A percentile compares a stretch with the other conserved stretches of the same genome.
Conservation (phyloP, 1,140 invertebrate genomes). For the Metaphire vulgaris region DNA sequence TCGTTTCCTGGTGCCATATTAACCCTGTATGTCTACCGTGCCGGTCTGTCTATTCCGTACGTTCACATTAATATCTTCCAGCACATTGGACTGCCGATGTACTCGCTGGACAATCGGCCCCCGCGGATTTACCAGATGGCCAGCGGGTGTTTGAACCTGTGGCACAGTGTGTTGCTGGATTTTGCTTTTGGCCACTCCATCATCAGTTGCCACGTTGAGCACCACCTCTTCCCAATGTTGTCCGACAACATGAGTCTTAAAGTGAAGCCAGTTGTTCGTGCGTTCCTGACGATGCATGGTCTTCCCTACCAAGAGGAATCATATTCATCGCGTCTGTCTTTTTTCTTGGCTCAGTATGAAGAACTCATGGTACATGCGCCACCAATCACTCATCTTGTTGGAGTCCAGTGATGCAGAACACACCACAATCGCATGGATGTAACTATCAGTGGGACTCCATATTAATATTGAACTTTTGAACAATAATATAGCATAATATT, state of each 20-base stretch:
- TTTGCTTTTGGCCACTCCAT: constrained; percentile 43
- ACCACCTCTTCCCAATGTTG: constrained; percentile 46
- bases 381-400: constrained; percentile 48
- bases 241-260: constrained; percentile 49
- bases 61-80: constrained; percentile 51
- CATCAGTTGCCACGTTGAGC: constrained; percentile 47
- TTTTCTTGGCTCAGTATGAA: constrained; percentile 42
- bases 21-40: constrained; percentile 32
- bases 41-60: constrained; percentile 40
- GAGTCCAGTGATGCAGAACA: constrained; percentile 48
- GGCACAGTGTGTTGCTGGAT: constrained; percentile 41
- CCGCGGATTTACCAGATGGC: constrained; percentile 48
- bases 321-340: constrained; percentile 37
- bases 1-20: constrained; percentile 33
- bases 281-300: constrained; percentile 38
- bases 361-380: constrained; percentile 48
- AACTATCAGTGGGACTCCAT: too few species aligned
- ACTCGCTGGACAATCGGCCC: constrained; percentile 38
- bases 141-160: constrained; percentile 44
- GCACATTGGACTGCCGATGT: constrained; percentile 50
- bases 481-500: too few species aligned
- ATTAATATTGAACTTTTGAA: too few species aligned
- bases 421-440: too few species aligned
- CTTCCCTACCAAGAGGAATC: constrained; percentile 44
- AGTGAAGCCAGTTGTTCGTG: constrained; percentile 42